These are phyloP conservation scores for Bambusicola thoracicus DNA, from an alignment of 2,113 vertebrate genomes.

Conservation along the genomic window DNA sequence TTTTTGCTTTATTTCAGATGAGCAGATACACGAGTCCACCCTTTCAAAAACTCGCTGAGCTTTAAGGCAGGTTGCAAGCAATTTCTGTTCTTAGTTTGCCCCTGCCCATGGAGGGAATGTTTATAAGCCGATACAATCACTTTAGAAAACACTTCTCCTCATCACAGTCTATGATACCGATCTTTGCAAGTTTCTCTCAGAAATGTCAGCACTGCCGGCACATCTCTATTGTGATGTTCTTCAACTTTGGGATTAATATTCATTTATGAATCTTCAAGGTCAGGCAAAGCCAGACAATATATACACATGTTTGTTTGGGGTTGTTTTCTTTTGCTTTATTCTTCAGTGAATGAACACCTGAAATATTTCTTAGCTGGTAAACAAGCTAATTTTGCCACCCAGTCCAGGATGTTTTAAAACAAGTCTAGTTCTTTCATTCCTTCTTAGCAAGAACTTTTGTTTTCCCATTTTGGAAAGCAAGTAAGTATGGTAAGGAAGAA, in stretches of 20 bases:
- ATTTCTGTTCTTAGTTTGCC: conserved; percentile 8
- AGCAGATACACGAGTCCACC: neutral
- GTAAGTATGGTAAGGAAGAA: neutral
- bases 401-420: neutral
- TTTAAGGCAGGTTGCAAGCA: conserved; percentile 37
- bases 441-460: neutral
- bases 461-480: neutral
- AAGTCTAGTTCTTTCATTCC: neutral
- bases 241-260: neutral
- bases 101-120: neutral
- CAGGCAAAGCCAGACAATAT: neutral
- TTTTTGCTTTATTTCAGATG: conserved; percentile 10
- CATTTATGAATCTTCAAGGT: neutral
- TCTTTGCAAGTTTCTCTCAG: neutral
- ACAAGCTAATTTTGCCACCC: neutral
- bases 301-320: neutral
- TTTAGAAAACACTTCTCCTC: neutral
- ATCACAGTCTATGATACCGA: conserved; percentile 9
- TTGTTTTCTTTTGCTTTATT: neutral
- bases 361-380: neutral
- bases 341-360: neutral
- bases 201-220: neutral
- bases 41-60: conserved; percentile 3
- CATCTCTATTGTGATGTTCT: neutral
- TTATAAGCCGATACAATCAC: neutral